Conservation (phyloP, 2,797 vertebrate genomes). For the Cyprinodon diabolis region DNA sequence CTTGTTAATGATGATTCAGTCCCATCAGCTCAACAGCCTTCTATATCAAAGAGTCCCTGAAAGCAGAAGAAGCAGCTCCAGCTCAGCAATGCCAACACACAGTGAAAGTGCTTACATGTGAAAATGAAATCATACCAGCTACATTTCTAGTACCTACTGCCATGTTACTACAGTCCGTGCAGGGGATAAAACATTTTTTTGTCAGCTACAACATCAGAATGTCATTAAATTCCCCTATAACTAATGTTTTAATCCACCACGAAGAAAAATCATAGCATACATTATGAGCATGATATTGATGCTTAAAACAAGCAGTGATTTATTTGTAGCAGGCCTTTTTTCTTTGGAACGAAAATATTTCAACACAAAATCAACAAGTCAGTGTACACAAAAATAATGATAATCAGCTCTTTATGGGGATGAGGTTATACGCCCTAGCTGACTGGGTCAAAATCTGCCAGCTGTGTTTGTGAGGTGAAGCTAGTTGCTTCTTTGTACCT, state of each 20-base stretch:
- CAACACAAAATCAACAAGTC: constrained; percentile 29
- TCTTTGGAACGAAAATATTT: background rate
- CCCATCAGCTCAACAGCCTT: constrained; percentile 74
- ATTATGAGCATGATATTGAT: background rate
- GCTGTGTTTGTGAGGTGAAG: constrained; percentile 9
- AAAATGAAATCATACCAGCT: background rate
- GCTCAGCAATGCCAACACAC: constrained; percentile 13
- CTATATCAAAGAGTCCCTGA: constrained; percentile 58
- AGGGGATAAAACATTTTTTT: background rate
- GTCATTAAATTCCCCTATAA: background rate
- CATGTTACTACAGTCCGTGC: background rate
- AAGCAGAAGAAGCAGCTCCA: constrained; percentile 30
- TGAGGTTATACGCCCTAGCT: constrained; percentile 1
- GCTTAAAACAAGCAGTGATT: background rate
- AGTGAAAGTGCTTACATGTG: background rate
- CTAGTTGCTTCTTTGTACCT: constrained; percentile 4
- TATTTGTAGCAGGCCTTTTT: background rate
- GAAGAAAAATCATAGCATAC: background rate
- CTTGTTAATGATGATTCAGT: constrained; percentile 78
- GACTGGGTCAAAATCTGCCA: constrained; percentile 10
- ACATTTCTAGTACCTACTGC: background rate
- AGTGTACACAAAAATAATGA: background rate
- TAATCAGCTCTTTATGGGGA: constrained; percentile 1
- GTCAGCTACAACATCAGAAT: background rate
- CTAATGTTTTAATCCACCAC: background rate